A percentile compares a stretch with the other conserved stretches of the same genome.
These are phyloP conservation scores for Argentina silus DNA, from an alignment of 2,797 vertebrate genomes.

Conservation along the genomic window DNA sequence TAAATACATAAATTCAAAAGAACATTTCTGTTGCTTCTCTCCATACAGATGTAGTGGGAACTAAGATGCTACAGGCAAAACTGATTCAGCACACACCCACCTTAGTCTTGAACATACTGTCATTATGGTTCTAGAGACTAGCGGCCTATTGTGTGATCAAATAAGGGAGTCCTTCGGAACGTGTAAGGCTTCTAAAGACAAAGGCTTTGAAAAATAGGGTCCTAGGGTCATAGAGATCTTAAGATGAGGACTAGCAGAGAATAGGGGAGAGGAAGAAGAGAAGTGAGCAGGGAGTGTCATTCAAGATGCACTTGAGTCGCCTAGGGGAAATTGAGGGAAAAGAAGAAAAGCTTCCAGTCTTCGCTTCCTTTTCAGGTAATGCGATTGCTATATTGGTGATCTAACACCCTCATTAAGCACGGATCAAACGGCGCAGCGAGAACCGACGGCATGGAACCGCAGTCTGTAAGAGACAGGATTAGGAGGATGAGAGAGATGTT, in stretches of 20 bases:
- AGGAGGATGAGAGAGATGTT: constrained; percentile 64
- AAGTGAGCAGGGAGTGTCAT: background rate
- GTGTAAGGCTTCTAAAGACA: background rate
- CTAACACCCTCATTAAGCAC: constrained; percentile 72
- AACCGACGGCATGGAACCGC: constrained; percentile 52
- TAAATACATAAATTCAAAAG: no score
- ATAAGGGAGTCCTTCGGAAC: background rate
- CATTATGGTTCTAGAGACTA: background rate
- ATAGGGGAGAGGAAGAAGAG: background rate
- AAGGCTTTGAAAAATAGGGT: background rate
- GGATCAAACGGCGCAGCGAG: constrained; percentile 70
- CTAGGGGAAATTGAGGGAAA: constrained; percentile 37
- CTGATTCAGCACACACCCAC: background rate
- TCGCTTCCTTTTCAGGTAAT: constrained; percentile 62
- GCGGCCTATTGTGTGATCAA: background rate
- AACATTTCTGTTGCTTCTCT: no score
- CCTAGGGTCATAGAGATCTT: background rate
- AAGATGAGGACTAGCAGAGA: background rate
- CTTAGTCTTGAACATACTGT: background rate
- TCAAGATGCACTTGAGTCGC: constrained; percentile 47
- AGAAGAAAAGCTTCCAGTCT: constrained; percentile 23
- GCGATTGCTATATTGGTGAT: constrained; percentile 69
- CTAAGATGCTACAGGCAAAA: background rate
- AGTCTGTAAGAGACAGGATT: constrained; percentile 70
- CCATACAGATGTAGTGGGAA: no score